Percentiles rank a stretch among this genome's conserved stretches.
Evolutionary conservation across 2,888 invertebrate species (phyloP).

Genomic region (Erebia ligea): DNA sequence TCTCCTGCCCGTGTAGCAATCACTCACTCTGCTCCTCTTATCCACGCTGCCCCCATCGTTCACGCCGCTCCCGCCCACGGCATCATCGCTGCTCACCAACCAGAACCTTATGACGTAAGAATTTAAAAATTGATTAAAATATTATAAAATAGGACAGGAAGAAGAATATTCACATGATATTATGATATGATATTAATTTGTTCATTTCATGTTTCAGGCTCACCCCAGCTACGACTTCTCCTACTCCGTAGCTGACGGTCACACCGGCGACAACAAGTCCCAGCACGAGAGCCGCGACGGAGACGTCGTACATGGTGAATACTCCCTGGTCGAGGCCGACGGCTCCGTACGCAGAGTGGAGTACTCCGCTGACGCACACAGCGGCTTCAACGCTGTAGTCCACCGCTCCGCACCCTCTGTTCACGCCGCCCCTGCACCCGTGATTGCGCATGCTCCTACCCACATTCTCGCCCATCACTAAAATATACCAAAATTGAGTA

Average conservation of each 20-base stretch:
- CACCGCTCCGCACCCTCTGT: constrained; percentile 44
- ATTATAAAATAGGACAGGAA: background rate
- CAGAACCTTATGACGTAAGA: constrained; percentile 48
- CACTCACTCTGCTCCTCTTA: constrained; percentile 48
- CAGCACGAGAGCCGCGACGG: constrained; percentile 83
- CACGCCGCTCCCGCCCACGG: constrained; percentile 61
- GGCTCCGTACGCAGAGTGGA: constrained; percentile 78
- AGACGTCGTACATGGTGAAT: constrained; percentile 83
- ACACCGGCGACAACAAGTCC: constrained; percentile 82
- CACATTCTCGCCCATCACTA: constrained; percentile 23
- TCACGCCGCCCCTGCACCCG: constrained; percentile 39
- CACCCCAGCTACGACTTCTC: constrained; percentile 82
- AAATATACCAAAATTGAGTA: background rate
- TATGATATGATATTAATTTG: background rate
- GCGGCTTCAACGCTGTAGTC: constrained; percentile 57
- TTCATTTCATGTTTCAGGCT: constrained; percentile 38
- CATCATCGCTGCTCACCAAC: constrained; percentile 54
- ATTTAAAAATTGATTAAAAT: background rate
- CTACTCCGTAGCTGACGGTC: constrained; percentile 81
- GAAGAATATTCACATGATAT: background rate
- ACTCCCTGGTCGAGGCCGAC: constrained; percentile 70
- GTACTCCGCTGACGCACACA: constrained; percentile 74
- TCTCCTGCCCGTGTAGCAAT: constrained; percentile 48
- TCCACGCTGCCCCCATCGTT: constrained; percentile 52
- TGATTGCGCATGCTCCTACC: constrained; percentile 35